These are phyloP conservation scores for Himalopsyche phryganea DNA, from an alignment of 1,140 invertebrate genomes.

Conservation along the genomic window DNA sequence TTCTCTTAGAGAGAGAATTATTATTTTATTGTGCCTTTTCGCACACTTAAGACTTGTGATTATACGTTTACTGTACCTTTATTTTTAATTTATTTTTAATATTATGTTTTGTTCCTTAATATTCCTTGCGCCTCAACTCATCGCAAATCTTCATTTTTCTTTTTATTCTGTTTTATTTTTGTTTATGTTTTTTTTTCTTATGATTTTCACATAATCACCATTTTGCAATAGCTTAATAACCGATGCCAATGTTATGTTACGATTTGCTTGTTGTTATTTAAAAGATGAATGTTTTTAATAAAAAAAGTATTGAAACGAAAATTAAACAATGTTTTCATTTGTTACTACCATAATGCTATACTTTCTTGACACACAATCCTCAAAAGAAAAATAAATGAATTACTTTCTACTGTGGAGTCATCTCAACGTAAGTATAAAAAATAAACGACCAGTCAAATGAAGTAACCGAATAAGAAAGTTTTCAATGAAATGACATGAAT, in stretches of 20 bases:
- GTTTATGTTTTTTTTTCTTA: conserved; percentile 17
- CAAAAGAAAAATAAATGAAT: background rate
- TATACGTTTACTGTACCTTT: conserved; percentile 29
- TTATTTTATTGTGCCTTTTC: conserved; percentile 18
- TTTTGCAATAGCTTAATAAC: conserved; percentile 19
- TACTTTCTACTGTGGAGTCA: conserved; percentile 5
- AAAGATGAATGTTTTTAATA: conserved; percentile 10
- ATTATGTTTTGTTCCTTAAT: conserved; percentile 23
- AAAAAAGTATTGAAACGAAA: conserved; percentile 17
- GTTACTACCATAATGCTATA: background rate
- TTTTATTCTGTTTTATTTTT: conserved; percentile 18
- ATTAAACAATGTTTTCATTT: conserved; percentile 6
- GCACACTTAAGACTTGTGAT: conserved; percentile 32
- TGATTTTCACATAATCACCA: background rate
- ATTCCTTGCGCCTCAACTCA: conserved; percentile 26
- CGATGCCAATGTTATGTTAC: conserved; percentile 33
- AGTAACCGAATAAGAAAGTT: no score
- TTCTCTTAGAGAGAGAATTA: conserved; percentile 27
- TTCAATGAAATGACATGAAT: no score
- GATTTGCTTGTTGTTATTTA: conserved; percentile 28
- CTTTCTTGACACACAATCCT: background rate
- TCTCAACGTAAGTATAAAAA: no score
- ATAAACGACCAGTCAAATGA: no score
- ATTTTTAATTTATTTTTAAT: conserved; percentile 27
- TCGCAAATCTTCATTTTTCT: conserved; percentile 22